Conservation (phyloP, 2,113 vertebrate species). For the Polyodon spathula region DNA sequence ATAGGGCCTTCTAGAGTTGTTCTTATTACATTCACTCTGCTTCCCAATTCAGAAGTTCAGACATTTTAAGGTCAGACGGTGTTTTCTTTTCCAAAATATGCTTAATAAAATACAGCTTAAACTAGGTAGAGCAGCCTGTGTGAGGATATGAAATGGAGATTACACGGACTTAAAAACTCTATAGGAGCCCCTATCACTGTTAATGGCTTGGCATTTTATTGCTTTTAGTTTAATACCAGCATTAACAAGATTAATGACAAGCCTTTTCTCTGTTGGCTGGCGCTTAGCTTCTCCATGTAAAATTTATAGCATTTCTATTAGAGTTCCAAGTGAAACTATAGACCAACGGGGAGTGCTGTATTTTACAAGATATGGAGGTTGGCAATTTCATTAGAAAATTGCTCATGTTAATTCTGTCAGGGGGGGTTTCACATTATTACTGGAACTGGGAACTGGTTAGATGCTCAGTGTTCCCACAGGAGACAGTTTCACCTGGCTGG, state of each 20-base stretch:
- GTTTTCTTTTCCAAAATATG: background rate
- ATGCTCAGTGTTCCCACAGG: too few species aligned
- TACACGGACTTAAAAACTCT: constrained; percentile 10
- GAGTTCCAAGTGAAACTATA: constrained; percentile 12
- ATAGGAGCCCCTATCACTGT: constrained; percentile 25
- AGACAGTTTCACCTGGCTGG: too few species aligned
- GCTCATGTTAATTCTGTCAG: constrained; percentile 10
- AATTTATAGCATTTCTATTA: constrained; percentile 25
- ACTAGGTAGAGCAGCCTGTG: constrained; percentile 6
- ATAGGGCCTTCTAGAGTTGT: too few species aligned
- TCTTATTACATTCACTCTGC: too few species aligned
- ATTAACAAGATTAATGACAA: constrained; percentile 35
- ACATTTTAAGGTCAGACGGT: constrained; percentile 18
- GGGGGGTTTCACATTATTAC: background rate
- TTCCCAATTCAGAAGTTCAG: constrained; percentile 17
- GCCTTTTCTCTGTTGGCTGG: constrained; percentile 12
- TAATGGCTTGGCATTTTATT: constrained; percentile 35
- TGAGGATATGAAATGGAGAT: background rate
- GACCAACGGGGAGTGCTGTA: background rate
- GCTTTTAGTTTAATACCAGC: constrained; percentile 19
- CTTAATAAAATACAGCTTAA: constrained; percentile 9
- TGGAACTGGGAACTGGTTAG: too few species aligned
- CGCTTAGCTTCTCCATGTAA: constrained; percentile 14
- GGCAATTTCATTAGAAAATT: constrained; percentile 5
- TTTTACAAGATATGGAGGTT: background rate